Evolutionary conservation across 2,888 invertebrate genomes (phyloP), one percentile per base, ranked within the genome.

Genomic region (Incurvaria masculella): DNA sequence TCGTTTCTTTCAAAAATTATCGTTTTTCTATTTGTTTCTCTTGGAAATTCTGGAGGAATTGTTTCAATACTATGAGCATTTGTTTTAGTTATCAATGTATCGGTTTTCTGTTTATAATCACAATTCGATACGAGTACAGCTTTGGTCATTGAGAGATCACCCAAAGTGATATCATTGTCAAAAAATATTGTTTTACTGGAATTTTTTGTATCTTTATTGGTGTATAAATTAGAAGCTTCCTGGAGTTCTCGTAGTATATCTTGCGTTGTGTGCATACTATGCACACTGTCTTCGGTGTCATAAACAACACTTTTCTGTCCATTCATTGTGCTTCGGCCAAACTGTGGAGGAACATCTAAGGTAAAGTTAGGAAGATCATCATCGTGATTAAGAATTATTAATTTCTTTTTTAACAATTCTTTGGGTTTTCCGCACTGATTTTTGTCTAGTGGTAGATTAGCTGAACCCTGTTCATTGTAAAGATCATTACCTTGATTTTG

Each of bases 301-400:
- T 14, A 33, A 11, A 33, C 33, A 14, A 33, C 33, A 11, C 14
- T 11, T 33, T 33, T 33, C 3, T 33, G 33, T 8, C 33, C 14
- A 4, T 33, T 33, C 14, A 33, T 8, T 11, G 33, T 3, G 3
- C 33, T 33, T 11, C 14, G 33, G 14, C 14, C 33, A 33, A 33
- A 53, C 53, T 46, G 53, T 52, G 41, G 47, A 18, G 53, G 52
- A 6, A 53, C 46, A 39, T 60, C 57, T 27, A 60, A 58, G 6
- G 60, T 41, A 51, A 71, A 69, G 53, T 72, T 72, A 0, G 72
- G 72, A 18, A 72, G 57, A 53, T 71, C 72, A 53, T 72, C 70
- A 42, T 72, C 59, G 0, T 59, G 55, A 52, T 73, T 69, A 2
- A 70, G 49, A 21, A 67, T 59, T 46, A 68, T 69, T n/a, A 66